Percentiles rank a stretch among this genome's conserved stretches.
phyloP scores from a whole-genome alignment of 2,113 vertebrate genomes.

The Egretta garzetta region DNA sequence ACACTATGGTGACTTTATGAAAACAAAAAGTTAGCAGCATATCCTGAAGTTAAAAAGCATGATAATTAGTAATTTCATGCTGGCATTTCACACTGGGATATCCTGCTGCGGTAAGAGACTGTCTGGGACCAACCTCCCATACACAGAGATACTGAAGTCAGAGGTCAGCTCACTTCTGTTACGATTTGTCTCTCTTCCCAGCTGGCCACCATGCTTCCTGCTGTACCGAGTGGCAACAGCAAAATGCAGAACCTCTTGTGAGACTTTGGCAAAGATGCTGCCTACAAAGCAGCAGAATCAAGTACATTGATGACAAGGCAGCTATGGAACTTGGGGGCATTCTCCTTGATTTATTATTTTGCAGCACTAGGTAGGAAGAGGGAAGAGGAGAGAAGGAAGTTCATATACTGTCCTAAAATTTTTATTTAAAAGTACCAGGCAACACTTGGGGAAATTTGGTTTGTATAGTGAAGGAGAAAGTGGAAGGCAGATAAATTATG shows the following conservation, averaged over 20 bases:
- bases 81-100: conserved; percentile 47
- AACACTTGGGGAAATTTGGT: background rate
- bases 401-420: background rate
- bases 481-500: background rate
- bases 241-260: background rate
- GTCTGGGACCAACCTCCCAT: background rate
- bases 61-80: conserved; percentile 38
- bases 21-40: background rate
- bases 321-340: background rate
- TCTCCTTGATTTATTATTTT: background rate
- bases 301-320: background rate
- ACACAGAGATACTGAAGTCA: background rate
- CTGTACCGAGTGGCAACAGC: background rate
- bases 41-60: conserved; percentile 11
- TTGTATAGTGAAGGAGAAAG: background rate
- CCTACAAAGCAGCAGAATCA: background rate
- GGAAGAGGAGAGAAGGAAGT: background rate
- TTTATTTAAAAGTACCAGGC: background rate
- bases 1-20: background rate
- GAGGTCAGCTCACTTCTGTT: conserved; percentile 25
- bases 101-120: background rate
- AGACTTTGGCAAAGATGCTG: background rate
- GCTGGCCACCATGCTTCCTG: conserved; percentile 8
- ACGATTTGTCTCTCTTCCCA: background rate
- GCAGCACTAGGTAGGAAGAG: background rate